Evolutionary conservation across 2,113 vertebrate genomes (phyloP), one percentile per base, ranked within the genome.

Genomic region (Siniperca knerii): DNA sequence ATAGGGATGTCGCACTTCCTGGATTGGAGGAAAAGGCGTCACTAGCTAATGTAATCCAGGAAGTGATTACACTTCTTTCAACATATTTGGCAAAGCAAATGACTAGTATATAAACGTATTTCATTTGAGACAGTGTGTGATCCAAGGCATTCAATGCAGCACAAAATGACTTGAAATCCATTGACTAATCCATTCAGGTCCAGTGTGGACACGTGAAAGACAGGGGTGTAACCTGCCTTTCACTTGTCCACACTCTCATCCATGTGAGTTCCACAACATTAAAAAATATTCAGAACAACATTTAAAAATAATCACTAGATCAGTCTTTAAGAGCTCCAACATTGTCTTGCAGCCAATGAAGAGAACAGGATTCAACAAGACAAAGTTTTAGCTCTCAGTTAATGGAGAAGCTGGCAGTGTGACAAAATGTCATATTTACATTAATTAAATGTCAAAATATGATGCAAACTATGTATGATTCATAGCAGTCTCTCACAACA

Each of bases 381-480:
- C 20, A 79, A 79, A 44, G 50, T 54, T 64, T 60, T 46, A 52
- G 74, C 18, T 50, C 18, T 46, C 13, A 64, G 16, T 55, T 82
- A 64, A 60, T 46, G 20, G 48, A 77, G 67, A 74, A 67, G 62
- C 58, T 68, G 67, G 54, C 54, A 48, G 48, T n/a, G 2, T 71
- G 65, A 72, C 65, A 42, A 85, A 70, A 87, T 78, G 72, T 65
- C 65, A 61, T 75, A 67, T 81, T 81, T 67, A 58, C 60, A 76
- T 79, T 62, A 46, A 72, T 76, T 40, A 84, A 75, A 81, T 67
- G 78, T 79, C 84, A 79, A 70, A 66, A 66, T 73, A 66, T 76
- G 42, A 18, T 6, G 29, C 21, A 52, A 66, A 55, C 18, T 20
- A 21, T 48, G 71, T 42, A 8, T 44, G 15, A 83, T 71, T 80